Conservation (phyloP, 2,888 invertebrate genomes). For the Hypolimnas misippus region DNA sequence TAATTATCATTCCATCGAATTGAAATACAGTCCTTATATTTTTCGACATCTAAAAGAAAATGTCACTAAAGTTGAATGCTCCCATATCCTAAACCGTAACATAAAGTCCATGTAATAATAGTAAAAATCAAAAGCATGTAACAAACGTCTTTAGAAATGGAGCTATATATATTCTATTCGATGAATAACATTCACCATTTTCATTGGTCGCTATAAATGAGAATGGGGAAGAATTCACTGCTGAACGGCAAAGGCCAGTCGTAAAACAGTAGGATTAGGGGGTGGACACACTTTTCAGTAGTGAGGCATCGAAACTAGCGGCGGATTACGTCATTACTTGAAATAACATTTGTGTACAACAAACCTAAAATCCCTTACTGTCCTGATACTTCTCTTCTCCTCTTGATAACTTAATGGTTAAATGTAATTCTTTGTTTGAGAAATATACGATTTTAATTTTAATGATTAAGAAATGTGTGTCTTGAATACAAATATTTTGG, state of each 20-base stretch:
- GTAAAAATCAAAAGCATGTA: slow-evolving; percentile 42
- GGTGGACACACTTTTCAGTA: slow-evolving; percentile 56
- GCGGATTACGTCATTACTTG: too few species aligned
- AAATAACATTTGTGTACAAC: too few species aligned
- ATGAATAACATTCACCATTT: slow-evolving; percentile 46
- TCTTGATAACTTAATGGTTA: too few species aligned
- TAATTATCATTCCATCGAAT: background rate
- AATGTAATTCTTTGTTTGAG: too few species aligned
- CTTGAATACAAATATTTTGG: too few species aligned
- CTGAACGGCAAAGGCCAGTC: slow-evolving; percentile 67
- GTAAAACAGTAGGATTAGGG: slow-evolving; percentile 77
- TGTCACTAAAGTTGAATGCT: background rate
- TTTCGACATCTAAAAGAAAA: background rate
- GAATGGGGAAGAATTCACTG: slow-evolving; percentile 67
- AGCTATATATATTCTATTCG: slow-evolving; percentile 40
- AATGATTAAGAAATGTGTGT: too few species aligned
- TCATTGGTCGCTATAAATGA: slow-evolving; percentile 63
- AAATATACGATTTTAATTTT: too few species aligned
- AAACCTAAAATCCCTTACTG: too few species aligned
- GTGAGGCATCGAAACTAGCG: slow-evolving; percentile 48
- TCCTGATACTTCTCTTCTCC: too few species aligned
- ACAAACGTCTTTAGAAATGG: slow-evolving; percentile 37
- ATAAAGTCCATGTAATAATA: slow-evolving; percentile 38
- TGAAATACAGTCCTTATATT: background rate
- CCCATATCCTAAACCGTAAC: slow-evolving; percentile 11